phyloP scores from a whole-genome alignment of 2,113 vertebrate genomes.

The Hippotragus niger region DNA sequence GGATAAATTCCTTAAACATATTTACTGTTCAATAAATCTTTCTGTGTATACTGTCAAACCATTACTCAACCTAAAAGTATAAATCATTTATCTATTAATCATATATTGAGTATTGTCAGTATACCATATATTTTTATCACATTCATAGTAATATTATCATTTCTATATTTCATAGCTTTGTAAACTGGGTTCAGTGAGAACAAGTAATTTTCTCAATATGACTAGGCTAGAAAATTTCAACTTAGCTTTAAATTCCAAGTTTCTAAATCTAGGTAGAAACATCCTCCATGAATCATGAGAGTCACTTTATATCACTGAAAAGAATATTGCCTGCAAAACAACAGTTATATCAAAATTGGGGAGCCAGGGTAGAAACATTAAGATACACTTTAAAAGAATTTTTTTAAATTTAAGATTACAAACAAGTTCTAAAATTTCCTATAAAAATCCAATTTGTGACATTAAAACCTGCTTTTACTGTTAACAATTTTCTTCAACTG shows the following conservation, averaged over 20 bases:
- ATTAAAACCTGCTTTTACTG: neutral
- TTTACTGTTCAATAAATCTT: neutral
- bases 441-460: neutral
- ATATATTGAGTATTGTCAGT: neutral
- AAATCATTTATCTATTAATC: neutral
- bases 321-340: neutral
- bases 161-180: neutral
- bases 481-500: neutral
- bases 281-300: neutral
- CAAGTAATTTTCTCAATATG: neutral
- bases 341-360: neutral
- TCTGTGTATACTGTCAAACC: neutral
- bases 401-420: neutral
- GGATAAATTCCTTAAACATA: neutral
- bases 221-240: neutral
- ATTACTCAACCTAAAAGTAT: neutral
- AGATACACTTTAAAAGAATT: neutral
- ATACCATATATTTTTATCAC: neutral
- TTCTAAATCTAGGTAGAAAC: conserved; percentile 24
- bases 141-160: neutral
- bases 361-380: neutral
- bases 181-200: neutral
- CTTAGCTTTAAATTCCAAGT: neutral
- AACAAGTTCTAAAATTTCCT: neutral
- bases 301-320: neutral